Base-by-base conservation (phyloP, 2,113 vertebrate species). In the Eulacestoma nigropectus region DNA sequence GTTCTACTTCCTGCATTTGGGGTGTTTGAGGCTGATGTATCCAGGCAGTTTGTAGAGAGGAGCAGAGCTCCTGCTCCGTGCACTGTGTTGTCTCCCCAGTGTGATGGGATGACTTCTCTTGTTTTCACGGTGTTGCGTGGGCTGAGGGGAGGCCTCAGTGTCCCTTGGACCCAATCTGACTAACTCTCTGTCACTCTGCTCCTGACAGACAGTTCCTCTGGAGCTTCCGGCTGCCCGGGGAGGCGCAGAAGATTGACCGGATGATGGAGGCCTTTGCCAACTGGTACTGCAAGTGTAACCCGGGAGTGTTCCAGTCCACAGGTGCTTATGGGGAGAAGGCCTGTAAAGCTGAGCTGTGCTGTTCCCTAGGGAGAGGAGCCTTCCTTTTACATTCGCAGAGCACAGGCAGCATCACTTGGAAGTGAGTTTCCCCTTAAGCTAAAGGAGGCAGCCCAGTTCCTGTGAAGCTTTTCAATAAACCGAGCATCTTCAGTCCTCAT, bases 221-320 rank as follows among this genome's bases (percentile, higher is more conserved):
- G 99, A 99, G 99, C 90, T 99, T 99, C 95, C 98, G 99, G 57
- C 98, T 99, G 76, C 99, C 99, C 0, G 99, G 99, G 2, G 99
- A 99, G 89, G 99, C 99, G 2, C 99, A 99, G 98, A 99, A 99
- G 98, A 99, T 99, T 9, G 99, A 99, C 84, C 98, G 99, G 23
- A 99, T 99, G 99, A 99, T 99, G 99, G 99, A 99, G 75, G 97
- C 98, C 11, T 99, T 99, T 35, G 99, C 99, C 33, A 97, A 91
- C 4, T 98, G 99, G 56, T 99, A 99, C 97, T 99, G 99, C 63
- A 97, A 98, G 85, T 99, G 99, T 92, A 99, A 99, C 94, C 83
- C 97, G 0, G 89, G 97, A 0, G 98, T 99, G 90, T 99, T 99
- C 97, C 99, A 99, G 96, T 99, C 99, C 4, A 98, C 99, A 89